Conservation (phyloP, 1,140 invertebrate species). For the Hyposmocoma kahamanoa region DNA sequence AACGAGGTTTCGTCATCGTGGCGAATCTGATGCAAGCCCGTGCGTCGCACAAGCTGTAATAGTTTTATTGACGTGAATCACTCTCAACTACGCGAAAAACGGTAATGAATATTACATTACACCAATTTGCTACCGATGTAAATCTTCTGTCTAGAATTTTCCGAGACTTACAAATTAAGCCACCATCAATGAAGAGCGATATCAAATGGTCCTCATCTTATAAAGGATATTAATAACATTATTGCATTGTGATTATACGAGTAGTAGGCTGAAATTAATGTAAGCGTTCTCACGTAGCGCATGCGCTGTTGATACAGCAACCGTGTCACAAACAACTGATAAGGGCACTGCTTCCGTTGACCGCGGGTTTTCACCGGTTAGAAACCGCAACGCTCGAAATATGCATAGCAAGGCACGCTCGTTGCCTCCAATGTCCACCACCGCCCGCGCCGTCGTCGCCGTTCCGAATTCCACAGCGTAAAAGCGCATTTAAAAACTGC, state of each 20-base stretch:
- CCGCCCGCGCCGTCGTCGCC: slow-evolving; percentile 7
- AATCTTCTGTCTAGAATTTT: too few relatives aligned
- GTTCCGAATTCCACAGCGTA: slow-evolving; percentile 18
- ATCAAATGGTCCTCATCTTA: too few relatives aligned
- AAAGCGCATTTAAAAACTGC: slow-evolving; percentile 17
- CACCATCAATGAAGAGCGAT: too few relatives aligned
- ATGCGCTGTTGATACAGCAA: slow-evolving; percentile 27
- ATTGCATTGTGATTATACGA: too few relatives aligned
- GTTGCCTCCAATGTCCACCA: too few relatives aligned
- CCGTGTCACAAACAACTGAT: slow-evolving; percentile 54
- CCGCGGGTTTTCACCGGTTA: slow-evolving; percentile 13
- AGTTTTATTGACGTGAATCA: background rate
- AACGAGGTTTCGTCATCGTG: slow-evolving; percentile 16
- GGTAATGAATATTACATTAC: too few relatives aligned
- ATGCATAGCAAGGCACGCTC: slow-evolving; percentile 16
- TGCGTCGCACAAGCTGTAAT: background rate
- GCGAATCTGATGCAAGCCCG: background rate
- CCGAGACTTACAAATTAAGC: too few relatives aligned
- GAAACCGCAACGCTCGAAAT: slow-evolving; percentile 35
- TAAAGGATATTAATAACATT: too few relatives aligned
- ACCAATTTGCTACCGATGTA: too few relatives aligned
- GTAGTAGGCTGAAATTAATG: too few relatives aligned
- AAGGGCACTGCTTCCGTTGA: slow-evolving; percentile 52
- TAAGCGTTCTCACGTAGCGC: slow-evolving; percentile 45
- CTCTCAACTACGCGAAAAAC: background rate